Percentiles rank a stretch among this genome's conserved stretches.
Evolutionary conservation across 1,140 invertebrate species (phyloP).

Genomic region (Harpegnathos saltator): DNA sequence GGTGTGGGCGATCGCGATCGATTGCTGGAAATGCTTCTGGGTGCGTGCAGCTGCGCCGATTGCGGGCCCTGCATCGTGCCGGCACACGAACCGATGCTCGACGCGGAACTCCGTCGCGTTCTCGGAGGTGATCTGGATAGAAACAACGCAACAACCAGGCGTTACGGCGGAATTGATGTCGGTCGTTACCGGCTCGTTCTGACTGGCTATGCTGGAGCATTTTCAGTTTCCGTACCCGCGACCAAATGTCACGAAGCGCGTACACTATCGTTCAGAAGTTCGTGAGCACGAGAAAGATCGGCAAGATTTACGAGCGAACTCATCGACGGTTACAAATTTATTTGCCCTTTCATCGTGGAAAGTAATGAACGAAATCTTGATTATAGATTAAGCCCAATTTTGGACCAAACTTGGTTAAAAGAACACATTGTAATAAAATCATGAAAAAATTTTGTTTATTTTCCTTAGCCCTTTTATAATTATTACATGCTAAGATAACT

Average conservation of each 20-base stretch:
- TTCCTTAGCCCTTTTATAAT: too few relatives aligned
- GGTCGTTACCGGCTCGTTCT: conserved; percentile 25
- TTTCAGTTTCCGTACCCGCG: conserved; percentile 32
- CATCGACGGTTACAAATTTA: neutral
- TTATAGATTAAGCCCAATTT: too few relatives aligned
- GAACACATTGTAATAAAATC: too few relatives aligned
- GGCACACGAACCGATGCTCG: conserved; percentile 85
- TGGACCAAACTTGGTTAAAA: too few relatives aligned
- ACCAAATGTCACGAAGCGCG: conserved; percentile 29
- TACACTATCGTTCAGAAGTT: neutral
- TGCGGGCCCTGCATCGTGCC: conserved; percentile 80
- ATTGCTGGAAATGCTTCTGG: conserved; percentile 81
- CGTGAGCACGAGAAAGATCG: neutral
- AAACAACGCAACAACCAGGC: conserved; percentile 33
- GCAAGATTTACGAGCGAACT: conserved; percentile 20
- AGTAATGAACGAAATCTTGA: too few relatives aligned
- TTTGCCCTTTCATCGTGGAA: conserved; percentile 1
- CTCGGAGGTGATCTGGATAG: conserved; percentile 86
- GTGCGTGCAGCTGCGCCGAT: conserved; percentile 79
- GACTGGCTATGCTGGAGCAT: neutral
- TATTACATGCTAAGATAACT: too few relatives aligned
- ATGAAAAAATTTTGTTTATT: too few relatives aligned
- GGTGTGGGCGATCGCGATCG: conserved; percentile 87
- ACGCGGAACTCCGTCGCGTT: conserved; percentile 86
- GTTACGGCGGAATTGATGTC: conserved; percentile 45